Evolutionary conservation across 2,888 invertebrate species (phyloP), one percentile per base, ranked within the genome.

Genomic region (Cactoblastis cactorum): DNA sequence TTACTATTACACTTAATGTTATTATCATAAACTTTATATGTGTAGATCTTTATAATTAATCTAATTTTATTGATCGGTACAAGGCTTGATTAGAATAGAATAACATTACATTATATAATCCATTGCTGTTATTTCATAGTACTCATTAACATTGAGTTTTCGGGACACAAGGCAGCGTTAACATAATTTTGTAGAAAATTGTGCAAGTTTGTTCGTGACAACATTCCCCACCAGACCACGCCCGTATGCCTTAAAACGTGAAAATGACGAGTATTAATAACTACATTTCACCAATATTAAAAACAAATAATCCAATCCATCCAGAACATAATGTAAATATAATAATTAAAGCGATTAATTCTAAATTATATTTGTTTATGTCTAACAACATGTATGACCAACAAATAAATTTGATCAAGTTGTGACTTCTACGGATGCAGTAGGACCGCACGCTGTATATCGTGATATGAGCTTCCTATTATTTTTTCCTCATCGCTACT

Each of bases 61-160:
- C 28, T 43, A 28, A 43, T n/a, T 24, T 43, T 43, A 28, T 43
- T 43, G 32, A 43, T 43, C 28, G 43, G 15, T 43, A 15, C 28
- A 43, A 43, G 43, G 43, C 43, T 43, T 43, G 28, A 17, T 43
- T 43, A 24, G 12, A 14, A 4, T 39, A 41, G 17, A 17, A 37
- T 9, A 17, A 37, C 34, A 35, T 11, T 18, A 38, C n/a, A 24
- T 5, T 22, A 11, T 24, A 28, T 28, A 39, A 17, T 43, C 22
- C 24, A 15, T 9, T 6, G 43, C 43, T 28, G 43, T 28, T 24
- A 43, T 43, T 43, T 22, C 43, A 43, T 6, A 28, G 28, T 12
- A 12, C 6, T 14, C n/a, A 12, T 11, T 22, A 28, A 9, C 24
- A 8, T 19, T 8, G 22, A 41, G 28, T 11, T 38, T 38, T 35